A percentile compares a stretch with the other conserved stretches of the same genome.
phyloP scores from a whole-genome alignment of 2,797 vertebrate species.

The Lateolabrax maculatus region DNA sequence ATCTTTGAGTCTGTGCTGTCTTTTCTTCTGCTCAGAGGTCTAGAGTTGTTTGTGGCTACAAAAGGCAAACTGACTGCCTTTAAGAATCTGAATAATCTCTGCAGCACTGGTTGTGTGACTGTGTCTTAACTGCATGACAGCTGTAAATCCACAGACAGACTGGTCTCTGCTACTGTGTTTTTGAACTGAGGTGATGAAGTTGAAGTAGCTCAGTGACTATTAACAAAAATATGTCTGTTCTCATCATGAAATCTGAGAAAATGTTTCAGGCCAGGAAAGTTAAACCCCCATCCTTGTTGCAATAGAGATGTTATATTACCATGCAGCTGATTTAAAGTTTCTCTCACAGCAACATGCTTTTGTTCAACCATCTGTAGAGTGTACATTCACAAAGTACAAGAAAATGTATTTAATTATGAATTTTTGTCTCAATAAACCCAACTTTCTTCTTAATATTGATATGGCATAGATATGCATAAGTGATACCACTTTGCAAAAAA shows the following conservation, averaged over 20 bases:
- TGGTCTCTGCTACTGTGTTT: constrained; percentile 73
- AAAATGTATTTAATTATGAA: constrained; percentile 40
- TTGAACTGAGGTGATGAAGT: constrained; percentile 49
- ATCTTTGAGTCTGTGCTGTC: constrained; percentile 36
- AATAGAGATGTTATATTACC: constrained; percentile 18
- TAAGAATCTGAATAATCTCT: constrained; percentile 52
- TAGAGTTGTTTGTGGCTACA: constrained; percentile 61
- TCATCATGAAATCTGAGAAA: constrained; percentile 18
- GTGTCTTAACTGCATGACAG: constrained; percentile 28
- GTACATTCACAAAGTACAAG: constrained; percentile 56
- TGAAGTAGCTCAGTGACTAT: constrained; percentile 49
- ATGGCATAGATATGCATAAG: constrained; percentile 40
- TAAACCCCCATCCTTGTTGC: constrained; percentile 19
- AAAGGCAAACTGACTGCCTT: constrained; percentile 47
- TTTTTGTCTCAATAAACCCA: constrained; percentile 29
- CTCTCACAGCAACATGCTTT: constrained; percentile 49
- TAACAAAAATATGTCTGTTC: constrained; percentile 17
- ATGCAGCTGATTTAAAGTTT: constrained; percentile 40
- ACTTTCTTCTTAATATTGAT: constrained; percentile 18
- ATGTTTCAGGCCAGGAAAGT: constrained; percentile 9
- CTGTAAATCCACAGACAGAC: constrained; percentile 55
- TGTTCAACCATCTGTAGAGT: constrained; percentile 38
- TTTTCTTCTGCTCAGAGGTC: constrained; percentile 47
- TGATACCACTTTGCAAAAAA: constrained; percentile 35
- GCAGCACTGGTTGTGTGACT: constrained; percentile 35